Base-by-base conservation (phyloP, 2,113 vertebrate genomes). In the Planiliza haematocheilus region DNA sequence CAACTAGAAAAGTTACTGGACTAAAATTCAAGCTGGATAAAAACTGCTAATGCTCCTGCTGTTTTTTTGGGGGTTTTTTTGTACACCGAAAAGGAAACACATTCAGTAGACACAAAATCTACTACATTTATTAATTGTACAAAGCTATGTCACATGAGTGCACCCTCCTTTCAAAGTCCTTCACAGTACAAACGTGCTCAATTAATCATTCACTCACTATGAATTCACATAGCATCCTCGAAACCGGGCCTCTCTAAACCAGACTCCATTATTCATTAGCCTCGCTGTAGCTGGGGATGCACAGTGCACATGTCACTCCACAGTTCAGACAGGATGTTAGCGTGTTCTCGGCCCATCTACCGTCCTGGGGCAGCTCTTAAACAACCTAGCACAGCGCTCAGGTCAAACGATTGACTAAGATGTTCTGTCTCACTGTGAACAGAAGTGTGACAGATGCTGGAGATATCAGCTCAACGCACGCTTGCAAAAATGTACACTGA, bases 231-330 rank as follows among this genome's bases (percentile, higher is more conserved):
- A 51, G 53, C 59, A 53, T 56, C 41, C 70, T 55, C 75, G 60
- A 77, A 48, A 84, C 79, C 59, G 49, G 37, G 72, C 58, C 70
- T 70, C 67, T 75, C 58, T 63, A 74, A 88, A 82, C 37, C 66
- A 43, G 14, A 42, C 76, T 90, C 76, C 69, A 90, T 90, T 92
- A 92, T 91, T 91, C 64, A 92, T 82, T 42, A 67, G 64, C 36
- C 48, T 11, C 7, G 11, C 81, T 79, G 48, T n/a, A 64, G 71
- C 74, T 55, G 60, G 36, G n/a, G 60, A 50, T 45, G 42, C 81
- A 65, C 18, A 62, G 63, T 61, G 58, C 70, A 65, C 62, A 79
- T 11, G 16, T 55, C 74, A 50, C 42, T 84, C 59, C 49, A 41
- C 34, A 62, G 30, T 58, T 71, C 45, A 52, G 57, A 78, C 74